A percentile compares a stretch with the other conserved stretches of the same genome.
Conservation (phyloP, 37 sponge, comb jelly and placozoan species). For the Amphimedon queenslandica region DNA sequence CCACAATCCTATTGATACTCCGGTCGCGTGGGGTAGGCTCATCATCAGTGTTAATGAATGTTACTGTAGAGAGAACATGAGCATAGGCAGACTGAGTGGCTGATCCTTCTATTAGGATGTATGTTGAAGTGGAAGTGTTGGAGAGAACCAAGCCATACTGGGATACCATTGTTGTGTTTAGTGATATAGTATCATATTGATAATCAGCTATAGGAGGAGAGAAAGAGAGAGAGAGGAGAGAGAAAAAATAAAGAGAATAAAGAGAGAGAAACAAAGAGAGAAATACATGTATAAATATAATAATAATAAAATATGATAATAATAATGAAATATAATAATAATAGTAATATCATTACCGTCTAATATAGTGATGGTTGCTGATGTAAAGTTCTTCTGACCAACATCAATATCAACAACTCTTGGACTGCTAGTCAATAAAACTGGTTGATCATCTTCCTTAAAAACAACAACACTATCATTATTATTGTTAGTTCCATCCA, state of each 20-base stretch:
- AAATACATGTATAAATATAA: conserved; percentile 3
- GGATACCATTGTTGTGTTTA: background rate
- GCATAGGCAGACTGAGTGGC: conserved; percentile 12
- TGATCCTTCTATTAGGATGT: conserved; percentile 1
- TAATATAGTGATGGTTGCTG: background rate
- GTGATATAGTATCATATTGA: background rate
- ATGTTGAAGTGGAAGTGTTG: too few relatives aligned
- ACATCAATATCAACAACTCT: conserved; percentile 29
- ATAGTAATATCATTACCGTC: conserved; percentile 18
- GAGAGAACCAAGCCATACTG: background rate
- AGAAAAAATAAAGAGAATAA: too few relatives aligned
- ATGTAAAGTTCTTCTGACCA: conserved; percentile 9
- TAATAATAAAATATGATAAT: background rate
- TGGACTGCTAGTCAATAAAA: conserved; percentile 16
- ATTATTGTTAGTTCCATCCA: conserved; percentile 9
- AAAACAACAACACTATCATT: conserved; percentile 1
- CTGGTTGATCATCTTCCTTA: conserved; percentile 28
- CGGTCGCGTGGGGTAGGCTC: conserved; percentile 16
- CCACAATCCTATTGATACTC: background rate
- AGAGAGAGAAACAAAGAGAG: background rate
- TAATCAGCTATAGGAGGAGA: background rate
- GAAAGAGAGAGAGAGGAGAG: too few relatives aligned
- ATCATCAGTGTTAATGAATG: conserved; percentile 34
- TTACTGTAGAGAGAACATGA: conserved; percentile 9
- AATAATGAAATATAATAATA: conserved; percentile 5